Base-by-base conservation (phyloP, 2,797 vertebrate genomes). In the Sibirionetta formosa region DNA sequence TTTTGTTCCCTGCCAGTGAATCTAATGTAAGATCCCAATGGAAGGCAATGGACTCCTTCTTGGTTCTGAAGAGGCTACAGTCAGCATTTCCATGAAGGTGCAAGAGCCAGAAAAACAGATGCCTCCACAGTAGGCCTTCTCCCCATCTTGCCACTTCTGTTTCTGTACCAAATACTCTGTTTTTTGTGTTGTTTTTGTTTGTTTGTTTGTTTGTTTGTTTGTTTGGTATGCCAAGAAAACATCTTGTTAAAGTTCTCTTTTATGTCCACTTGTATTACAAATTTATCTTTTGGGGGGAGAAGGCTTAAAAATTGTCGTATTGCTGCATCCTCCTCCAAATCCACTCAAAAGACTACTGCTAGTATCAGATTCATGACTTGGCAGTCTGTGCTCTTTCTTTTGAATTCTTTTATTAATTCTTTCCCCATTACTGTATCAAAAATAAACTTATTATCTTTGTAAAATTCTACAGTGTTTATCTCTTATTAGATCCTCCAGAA, bases 401-500 rank as follows among this genome's bases (percentile, higher is more conserved):
- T 82, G 36, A 18, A 35, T 80, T 80, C 33, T 61, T 94, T 7
- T 48, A n/a, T 46, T 66, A 88, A 79, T 44, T 93, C 40, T 94
- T 92, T 93, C 26, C 56, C 42, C 44, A 53, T 75, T 91, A 40
- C 48, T 70, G 27, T 44, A 82, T 71, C 5, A 82, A 87, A 96
- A 87, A 56, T 48, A 82, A 93, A 87, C 56, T 60, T 53, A 53
- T 83, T 82, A 73, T 70, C 60, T 87, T 92, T 92, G 48, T 77
- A 94, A 92, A 91, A 73, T 80, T n/a, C 38, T 63, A 46, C 53
- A 77, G n/a, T 76, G n/a, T 93, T 93, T 91, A 86, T 82, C 36
- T 94, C 19, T 5, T 71, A 22, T 36, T 83, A 1, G 1, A 36
- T 69, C 44, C 90, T 78, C 33, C 61, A 69, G 58, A 17, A 65